Conservation (phyloP, 2,113 vertebrate genomes). For the Atractosteus spatula region DNA sequence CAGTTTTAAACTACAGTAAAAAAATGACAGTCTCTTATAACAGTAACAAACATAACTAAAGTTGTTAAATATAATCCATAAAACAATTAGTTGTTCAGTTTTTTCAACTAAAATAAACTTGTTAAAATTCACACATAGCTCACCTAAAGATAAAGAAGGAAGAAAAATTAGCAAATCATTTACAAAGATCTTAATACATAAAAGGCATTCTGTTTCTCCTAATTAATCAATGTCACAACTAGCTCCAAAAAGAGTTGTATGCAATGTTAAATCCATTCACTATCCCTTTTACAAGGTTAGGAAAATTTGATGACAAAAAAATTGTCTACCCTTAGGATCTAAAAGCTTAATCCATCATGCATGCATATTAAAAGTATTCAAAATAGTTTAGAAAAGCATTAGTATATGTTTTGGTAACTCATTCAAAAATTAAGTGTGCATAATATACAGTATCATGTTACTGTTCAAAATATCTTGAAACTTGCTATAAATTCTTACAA, state of each 20-base stretch:
- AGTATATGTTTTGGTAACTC: too few relatives aligned
- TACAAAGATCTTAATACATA: slow-evolving; percentile 33
- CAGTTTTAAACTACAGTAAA: too few relatives aligned
- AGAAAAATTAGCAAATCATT: slow-evolving; percentile 52
- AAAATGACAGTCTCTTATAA: neutral
- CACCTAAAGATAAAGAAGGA: slow-evolving; percentile 29
- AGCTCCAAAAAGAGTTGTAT: slow-evolving; percentile 30
- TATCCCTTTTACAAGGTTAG: slow-evolving; percentile 15
- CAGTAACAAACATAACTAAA: neutral
- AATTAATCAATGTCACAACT: slow-evolving; percentile 66
- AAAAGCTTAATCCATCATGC: neutral
- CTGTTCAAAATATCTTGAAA: too few relatives aligned
- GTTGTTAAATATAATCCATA: neutral
- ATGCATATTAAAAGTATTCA: too few relatives aligned
- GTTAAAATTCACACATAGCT: slow-evolving; percentile 3
- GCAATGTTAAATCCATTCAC: slow-evolving; percentile 20
- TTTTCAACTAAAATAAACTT: slow-evolving; percentile 9
- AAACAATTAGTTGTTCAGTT: neutral
- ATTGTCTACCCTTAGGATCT: neutral
- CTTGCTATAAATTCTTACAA: too few relatives aligned
- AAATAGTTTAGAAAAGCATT: too few relatives aligned
- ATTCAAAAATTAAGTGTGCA: too few relatives aligned
- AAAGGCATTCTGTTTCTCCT: slow-evolving; percentile 48
- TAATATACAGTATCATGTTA: too few relatives aligned
- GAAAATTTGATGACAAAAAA: slow-evolving; percentile 11